Conservation (phyloP, 2,113 vertebrate genomes). For the Centropus unirufus region DNA sequence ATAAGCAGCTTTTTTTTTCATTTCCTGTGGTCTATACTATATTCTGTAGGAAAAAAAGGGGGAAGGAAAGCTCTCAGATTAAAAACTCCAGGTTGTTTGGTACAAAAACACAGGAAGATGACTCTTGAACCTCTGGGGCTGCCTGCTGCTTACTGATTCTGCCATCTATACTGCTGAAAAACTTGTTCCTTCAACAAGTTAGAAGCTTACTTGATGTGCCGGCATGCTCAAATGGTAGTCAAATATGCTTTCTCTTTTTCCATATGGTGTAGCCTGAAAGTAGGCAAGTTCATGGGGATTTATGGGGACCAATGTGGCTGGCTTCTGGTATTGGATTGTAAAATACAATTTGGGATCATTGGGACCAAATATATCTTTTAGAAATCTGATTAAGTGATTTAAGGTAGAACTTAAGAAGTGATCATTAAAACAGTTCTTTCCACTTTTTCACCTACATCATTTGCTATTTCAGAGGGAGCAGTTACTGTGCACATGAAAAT, state of each 20-base stretch:
- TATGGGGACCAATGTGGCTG: not conserved
- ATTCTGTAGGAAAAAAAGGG: not conserved
- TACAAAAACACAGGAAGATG: not conserved
- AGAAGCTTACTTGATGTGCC: not conserved
- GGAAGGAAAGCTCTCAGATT: not conserved
- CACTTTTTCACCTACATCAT: not conserved
- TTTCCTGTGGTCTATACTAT: conserved; percentile 13
- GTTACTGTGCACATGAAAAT: not conserved
- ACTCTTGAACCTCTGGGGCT: not conserved
- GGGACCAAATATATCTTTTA: not conserved
- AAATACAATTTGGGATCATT: not conserved
- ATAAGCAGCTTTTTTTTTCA: not conserved
- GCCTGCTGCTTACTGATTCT: not conserved
- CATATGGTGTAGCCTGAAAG: not conserved
- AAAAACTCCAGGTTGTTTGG: not conserved
- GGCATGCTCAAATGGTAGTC: not conserved
- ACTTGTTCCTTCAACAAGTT: not conserved
- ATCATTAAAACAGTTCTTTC: not conserved
- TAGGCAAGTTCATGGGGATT: not conserved
- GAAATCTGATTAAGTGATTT: not conserved
- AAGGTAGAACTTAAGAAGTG: not conserved
- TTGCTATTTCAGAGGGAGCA: not conserved
- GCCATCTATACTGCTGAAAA: not conserved
- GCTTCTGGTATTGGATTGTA: not conserved
- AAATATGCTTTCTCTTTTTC: not conserved